Evolutionary conservation across 2,888 invertebrate genomes (phyloP).

Genomic region (Frankliniella fusca): DNA sequence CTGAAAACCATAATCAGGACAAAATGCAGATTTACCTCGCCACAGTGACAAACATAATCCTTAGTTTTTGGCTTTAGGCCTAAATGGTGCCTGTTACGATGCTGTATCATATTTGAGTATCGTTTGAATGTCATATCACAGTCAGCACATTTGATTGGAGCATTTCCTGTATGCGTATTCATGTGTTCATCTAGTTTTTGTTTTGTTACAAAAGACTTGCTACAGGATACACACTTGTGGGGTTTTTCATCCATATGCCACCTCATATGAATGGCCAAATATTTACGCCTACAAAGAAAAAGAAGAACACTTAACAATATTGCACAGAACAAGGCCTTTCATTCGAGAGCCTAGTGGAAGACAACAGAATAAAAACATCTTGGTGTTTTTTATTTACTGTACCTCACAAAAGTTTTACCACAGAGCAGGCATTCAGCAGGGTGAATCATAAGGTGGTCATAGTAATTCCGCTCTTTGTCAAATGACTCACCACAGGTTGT

Average conservation of each 20-base stretch:
- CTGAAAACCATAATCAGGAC: no score
- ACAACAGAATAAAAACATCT: no score
- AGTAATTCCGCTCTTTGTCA: constrained; percentile 62
- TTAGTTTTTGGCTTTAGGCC: constrained; percentile 65
- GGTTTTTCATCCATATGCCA: constrained; percentile 76
- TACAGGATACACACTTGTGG: constrained; percentile 70
- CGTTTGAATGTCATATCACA: constrained; percentile 77
- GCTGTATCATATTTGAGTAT: constrained; percentile 80
- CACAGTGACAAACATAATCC: constrained; percentile 73
- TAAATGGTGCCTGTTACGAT: constrained; percentile 72
- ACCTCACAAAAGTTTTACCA: constrained; percentile 70
- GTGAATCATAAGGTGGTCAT: constrained; percentile 66
- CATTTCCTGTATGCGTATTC: constrained; percentile 75
- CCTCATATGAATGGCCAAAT: constrained; percentile 63
- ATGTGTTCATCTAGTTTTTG: constrained; percentile 78
- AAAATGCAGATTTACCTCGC: constrained; percentile 54
- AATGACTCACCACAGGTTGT: constrained; percentile 64
- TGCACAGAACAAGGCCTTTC: no score
- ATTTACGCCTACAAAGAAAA: neutral
- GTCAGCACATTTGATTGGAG: constrained; percentile 73
- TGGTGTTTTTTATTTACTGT: constrained; percentile 46
- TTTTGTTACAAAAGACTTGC: constrained; percentile 75
- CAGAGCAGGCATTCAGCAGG: constrained; percentile 79
- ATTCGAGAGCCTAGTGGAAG: no score
- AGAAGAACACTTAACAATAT: no score